Evolutionary conservation across 2,888 invertebrate species (phyloP), one percentile per base, ranked within the genome.

Genomic region (Eupithecia exiguata): DNA sequence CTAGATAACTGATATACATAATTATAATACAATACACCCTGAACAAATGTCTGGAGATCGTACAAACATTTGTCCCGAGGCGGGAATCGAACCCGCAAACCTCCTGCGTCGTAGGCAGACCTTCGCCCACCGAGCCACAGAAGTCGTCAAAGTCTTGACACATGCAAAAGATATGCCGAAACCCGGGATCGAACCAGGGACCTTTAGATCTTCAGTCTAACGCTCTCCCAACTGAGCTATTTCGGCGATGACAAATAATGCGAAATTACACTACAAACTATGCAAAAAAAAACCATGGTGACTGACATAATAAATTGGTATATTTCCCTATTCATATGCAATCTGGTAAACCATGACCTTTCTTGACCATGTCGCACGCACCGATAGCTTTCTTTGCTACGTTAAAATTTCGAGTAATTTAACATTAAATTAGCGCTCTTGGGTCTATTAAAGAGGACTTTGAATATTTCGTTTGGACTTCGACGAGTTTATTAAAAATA

Each of bases 151-250:
- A n/a, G n/a, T n/a, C n/a, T n/a, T n/a, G n/a, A n/a, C n/a, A 63
- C 9, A 21, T 21, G 58, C 76, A 72, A 79, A 77, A 66, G 25
- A 18, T 12, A 63, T 81, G 80, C 81, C 80, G 82, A 82, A 82
- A 82, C 81, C 81, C 69, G 81, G 81, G 81, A 82, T 82, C 75
- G 81, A 80, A 82, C 80, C 81, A 72, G 79, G 82, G 82, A 81
- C 79, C 80, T 82, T 80, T 81, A 80, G 79, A 81, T 80, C 78
- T 80, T 79, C 79, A 79, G 80, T 82, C 79, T 81, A 79, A 80
- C 80, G 75, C 77, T 80, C 80, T 78, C 76, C 78, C 76, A 78
- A 78, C 77, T 78, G 79, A 80, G 77, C 75, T 78, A 77, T 72
- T 78, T 76, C 74, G 71, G 78, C 74, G 25, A 14, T 70, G 21